A percentile compares a stretch with the other conserved stretches of the same genome.
Evolutionary conservation across 2,888 invertebrate species (phyloP).

Genomic region (Scrobipalpa atriplicella): DNA sequence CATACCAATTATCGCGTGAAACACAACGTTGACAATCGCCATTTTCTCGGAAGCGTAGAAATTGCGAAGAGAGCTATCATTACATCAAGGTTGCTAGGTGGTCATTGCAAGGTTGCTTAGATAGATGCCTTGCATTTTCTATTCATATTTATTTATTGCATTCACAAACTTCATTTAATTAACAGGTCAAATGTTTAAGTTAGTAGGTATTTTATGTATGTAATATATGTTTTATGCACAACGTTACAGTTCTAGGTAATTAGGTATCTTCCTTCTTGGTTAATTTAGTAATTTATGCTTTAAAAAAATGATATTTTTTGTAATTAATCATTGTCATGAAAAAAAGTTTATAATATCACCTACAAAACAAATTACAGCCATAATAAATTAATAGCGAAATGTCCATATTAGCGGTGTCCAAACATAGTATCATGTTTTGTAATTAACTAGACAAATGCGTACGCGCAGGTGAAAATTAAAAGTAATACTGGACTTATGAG

Average conservation of each 20-base stretch:
- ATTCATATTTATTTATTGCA: too few relatives aligned
- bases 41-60: conserved; percentile 23
- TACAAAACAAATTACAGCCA: neutral
- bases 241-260: too few relatives aligned
- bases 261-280: too few relatives aligned
- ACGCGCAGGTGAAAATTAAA: conserved; percentile 7
- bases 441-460: conserved; percentile 4
- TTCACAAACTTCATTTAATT: too few relatives aligned
- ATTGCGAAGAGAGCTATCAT: conserved; percentile 19
- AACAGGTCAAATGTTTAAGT: too few relatives aligned
- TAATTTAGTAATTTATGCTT: neutral
- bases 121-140: neutral
- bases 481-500: neutral
- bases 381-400: conserved; percentile 7
- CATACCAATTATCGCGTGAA: conserved; percentile 14
- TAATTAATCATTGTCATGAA: neutral
- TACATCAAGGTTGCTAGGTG: neutral
- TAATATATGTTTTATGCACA: too few relatives aligned
- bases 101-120: conserved; percentile 13
- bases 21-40: conserved; percentile 8
- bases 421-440: conserved; percentile 5
- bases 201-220: too few relatives aligned
- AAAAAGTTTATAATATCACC: too few relatives aligned
- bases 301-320: neutral
- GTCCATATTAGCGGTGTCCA: conserved; percentile 16